Evolutionary conservation across 2,888 invertebrate genomes (phyloP).

Genomic region (Sesamia inferens): DNA sequence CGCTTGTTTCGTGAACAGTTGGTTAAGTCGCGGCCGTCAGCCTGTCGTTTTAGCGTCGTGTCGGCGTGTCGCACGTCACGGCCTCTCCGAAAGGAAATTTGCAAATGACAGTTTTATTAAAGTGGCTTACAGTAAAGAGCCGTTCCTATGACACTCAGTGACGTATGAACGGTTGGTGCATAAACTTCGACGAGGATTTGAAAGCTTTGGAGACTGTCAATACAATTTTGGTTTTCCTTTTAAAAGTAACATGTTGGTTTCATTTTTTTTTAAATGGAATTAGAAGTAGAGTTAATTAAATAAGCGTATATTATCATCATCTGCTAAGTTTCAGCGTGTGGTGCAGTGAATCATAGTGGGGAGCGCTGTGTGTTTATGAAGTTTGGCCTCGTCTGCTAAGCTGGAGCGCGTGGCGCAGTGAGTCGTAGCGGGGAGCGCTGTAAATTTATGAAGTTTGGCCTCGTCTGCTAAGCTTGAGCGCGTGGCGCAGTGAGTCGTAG

Average conservation of each 20-base stretch:
- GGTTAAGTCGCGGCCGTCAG: constrained; percentile 3
- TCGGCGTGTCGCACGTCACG: constrained; percentile 7
- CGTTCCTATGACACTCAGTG: background rate
- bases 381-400: no score
- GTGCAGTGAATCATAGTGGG: background rate
- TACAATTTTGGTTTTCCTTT: background rate
- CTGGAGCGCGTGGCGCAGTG: background rate
- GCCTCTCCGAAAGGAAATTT: constrained; percentile 17
- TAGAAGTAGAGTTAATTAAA: constrained; percentile 4
- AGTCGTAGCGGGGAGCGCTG: background rate
- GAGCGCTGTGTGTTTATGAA: background rate
- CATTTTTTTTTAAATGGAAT: background rate
- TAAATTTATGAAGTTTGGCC: background rate
- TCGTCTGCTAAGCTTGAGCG: no score
- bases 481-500: background rate
- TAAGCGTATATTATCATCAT: background rate
- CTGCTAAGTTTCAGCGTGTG: no score
- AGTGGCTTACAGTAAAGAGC: constrained; percentile 16
- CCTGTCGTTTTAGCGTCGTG: constrained; percentile 35
- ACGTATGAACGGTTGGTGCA: background rate
- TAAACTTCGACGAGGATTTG: constrained; percentile 1
- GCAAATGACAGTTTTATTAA: constrained; percentile 42
- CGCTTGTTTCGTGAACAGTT: constrained; percentile 2
- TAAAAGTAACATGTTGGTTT: background rate
- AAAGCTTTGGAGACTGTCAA: background rate